phyloP scores from a whole-genome alignment of 2,113 vertebrate species.

The Toxotes jaculatrix region DNA sequence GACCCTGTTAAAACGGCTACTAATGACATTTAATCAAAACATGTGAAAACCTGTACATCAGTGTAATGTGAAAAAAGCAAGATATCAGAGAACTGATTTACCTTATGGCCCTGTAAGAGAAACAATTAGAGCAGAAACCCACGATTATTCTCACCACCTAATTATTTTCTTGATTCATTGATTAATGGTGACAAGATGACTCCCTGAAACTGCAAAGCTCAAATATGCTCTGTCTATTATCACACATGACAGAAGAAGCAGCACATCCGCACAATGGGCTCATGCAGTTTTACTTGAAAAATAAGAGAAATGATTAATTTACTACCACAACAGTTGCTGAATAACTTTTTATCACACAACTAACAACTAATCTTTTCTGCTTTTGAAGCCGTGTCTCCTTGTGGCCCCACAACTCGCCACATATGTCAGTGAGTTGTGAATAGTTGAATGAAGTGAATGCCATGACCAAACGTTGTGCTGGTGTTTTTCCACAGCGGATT shows the following conservation, averaged over 20 bases:
- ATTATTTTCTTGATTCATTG: no score
- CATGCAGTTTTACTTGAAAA: not conserved
- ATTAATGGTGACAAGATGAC: no score
- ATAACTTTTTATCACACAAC: no score
- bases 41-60: not conserved
- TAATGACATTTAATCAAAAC: not conserved
- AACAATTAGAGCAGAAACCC: not conserved
- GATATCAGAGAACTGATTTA: not conserved
- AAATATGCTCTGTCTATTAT: not conserved
- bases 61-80: not conserved
- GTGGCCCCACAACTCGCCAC: no score
- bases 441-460: constrained; percentile 4
- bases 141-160: no score
- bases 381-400: no score
- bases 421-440: no score
- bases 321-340: no score
- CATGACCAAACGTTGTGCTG: not conserved
- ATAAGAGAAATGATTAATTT: not conserved
- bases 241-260: not conserved
- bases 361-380: no score
- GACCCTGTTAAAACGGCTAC: not conserved
- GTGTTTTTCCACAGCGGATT: not conserved
- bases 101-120: not conserved
- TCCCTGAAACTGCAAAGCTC: no score
- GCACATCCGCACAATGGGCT: no score